Base-by-base conservation (phyloP, 2,888 invertebrate genomes). In the Zhengitettix transpicula region DNA sequence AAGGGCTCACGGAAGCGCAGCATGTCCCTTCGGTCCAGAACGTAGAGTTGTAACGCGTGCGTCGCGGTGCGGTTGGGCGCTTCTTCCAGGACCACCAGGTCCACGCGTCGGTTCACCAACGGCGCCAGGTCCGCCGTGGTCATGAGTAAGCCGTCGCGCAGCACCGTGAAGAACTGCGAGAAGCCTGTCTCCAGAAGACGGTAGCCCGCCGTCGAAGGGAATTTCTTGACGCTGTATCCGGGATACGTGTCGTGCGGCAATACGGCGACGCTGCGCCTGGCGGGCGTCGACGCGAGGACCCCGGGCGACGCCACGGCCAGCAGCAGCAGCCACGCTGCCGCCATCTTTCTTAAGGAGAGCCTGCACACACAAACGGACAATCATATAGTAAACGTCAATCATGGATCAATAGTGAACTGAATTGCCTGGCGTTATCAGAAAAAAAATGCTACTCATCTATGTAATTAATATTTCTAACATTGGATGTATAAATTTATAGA, bases 231-330 rank as follows among this genome's bases (percentile, higher is more conserved):
- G 71, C 88, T 89, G 75, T 87, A 91, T 57, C 92, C 92, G 5
- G 92, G 91, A 71, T 89, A 87, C 67, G 89, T 88, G 71, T 93
- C 92, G 74, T 92, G 91, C 57, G 92, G 90, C 70, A 92, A 80
- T 69, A 91, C 84, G 65, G 83, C 72, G 60, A 73, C 68, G 53
- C 60, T 59, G 41, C 59, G 60, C 14, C 47, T 12, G 12, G 47
- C 47, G 47, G 47, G 14, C n/a, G 47, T n/a, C n/a, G 47, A n/a
- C 14, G 47, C 47, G 47, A n/a, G 47, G 47, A 47, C 47, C 47
- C 47, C n/a, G 1, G 12, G 47, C 14, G 12, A 12, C n/a, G 47
- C 47, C 47, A 47, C 14, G n/a, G 47, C 47, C 47, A 47, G 47
- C 47, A 47, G 14, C 47, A 47, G 47, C 47, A 47, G 47, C 14